These are phyloP conservation scores for Aspidiotus rigidus DNA, from an alignment of 2,888 invertebrate genomes.

Conservation along the genomic window DNA sequence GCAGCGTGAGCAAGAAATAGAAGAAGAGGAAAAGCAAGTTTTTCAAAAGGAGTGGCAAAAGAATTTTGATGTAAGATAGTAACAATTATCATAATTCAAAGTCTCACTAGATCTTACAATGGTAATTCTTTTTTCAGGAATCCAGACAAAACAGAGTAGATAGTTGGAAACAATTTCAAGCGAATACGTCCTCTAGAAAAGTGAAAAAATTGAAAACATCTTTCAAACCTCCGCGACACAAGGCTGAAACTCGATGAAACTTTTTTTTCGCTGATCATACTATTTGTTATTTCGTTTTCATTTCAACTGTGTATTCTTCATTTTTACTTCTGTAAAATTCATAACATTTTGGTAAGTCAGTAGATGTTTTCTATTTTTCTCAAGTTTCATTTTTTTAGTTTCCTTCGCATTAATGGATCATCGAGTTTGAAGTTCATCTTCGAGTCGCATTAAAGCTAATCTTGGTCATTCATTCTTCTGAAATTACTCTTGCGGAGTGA, in stretches of 20 bases:
- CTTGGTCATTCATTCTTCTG: too few relatives aligned
- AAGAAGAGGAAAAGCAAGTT: conserved; percentile 80
- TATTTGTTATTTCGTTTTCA: background rate
- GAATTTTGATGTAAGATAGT: conserved; percentile 75
- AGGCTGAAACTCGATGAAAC: conserved; percentile 69
- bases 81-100: conserved; percentile 2
- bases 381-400: background rate
- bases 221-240: conserved; percentile 82
- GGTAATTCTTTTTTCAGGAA: conserved; percentile 49
- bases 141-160: conserved; percentile 83
- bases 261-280: background rate
- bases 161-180: conserved; percentile 86
- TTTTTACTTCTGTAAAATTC: too few relatives aligned
- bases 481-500: too few relatives aligned
- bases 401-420: too few relatives aligned
- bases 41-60: conserved; percentile 95
- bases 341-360: too few relatives aligned
- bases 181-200: conserved; percentile 58
- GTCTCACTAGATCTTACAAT: conserved; percentile 9
- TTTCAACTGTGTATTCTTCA: background rate
- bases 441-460: too few relatives aligned
- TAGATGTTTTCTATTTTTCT: background rate
- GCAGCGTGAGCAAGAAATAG: conserved; percentile 85
- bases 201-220: conserved; percentile 66
- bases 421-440: too few relatives aligned